These are phyloP conservation scores for Drosophila mettleri DNA, from an alignment of 2,888 invertebrate species.

Conservation along the genomic window DNA sequence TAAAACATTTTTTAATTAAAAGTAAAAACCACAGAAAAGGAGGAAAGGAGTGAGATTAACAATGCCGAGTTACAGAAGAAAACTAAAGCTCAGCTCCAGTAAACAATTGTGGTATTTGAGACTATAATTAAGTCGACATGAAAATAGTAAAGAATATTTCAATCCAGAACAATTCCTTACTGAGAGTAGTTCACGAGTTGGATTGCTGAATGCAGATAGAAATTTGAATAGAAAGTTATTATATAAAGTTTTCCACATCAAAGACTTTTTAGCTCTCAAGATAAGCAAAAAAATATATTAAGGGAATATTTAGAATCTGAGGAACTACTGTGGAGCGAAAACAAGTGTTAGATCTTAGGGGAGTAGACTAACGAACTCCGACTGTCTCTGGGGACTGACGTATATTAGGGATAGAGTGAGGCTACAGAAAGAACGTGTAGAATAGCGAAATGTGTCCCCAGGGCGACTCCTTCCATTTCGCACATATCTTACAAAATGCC, in stretches of 20 bases:
- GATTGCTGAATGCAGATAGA: neutral
- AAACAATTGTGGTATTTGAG: neutral
- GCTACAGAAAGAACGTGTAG: conserved; percentile 13
- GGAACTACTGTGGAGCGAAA: neutral
- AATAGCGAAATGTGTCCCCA: conserved; percentile 29
- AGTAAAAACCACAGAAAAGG: neutral
- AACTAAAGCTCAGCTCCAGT: too few relatives aligned
- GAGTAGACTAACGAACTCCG: neutral
- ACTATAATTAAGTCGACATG: neutral
- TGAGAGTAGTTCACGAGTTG: neutral
- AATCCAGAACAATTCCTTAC: neutral
- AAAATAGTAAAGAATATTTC: neutral
- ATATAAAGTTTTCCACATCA: neutral
- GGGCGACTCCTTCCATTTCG: conserved; percentile 1
- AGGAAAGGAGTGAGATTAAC: neutral
- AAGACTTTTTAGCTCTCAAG: neutral
- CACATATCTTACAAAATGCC: conserved; percentile 26
- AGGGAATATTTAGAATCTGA: neutral
- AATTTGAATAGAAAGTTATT: neutral
- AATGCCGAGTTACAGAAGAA: neutral
- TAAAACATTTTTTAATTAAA: neutral
- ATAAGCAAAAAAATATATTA: neutral
- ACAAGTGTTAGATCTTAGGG: neutral
- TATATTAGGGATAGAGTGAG: conserved; percentile 4
- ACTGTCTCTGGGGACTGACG: neutral